A percentile compares a stretch with the other conserved stretches of the same genome.
Conservation (phyloP, 2,888 invertebrate genomes). For the Himalopsyche tibetana region DNA sequence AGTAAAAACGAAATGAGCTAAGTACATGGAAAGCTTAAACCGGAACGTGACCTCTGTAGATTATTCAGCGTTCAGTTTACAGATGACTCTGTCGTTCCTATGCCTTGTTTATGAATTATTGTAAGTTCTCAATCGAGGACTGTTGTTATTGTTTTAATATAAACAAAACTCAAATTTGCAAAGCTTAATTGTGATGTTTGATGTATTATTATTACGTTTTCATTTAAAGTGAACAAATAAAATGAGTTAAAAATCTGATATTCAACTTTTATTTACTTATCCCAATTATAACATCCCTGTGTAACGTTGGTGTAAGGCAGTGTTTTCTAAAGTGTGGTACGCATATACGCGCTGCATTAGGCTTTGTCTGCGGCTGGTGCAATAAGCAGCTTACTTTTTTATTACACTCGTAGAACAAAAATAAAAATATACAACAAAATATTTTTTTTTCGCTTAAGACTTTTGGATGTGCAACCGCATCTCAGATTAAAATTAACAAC, state of each 20-base stretch:
- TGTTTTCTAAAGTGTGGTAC: too few species aligned
- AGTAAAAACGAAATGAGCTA: not conserved
- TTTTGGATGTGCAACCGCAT: too few species aligned
- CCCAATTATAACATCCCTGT: not conserved
- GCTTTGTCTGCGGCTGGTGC: too few species aligned
- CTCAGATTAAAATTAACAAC: too few species aligned
- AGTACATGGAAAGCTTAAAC: constrained; percentile 22
- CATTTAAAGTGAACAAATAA: constrained; percentile 65
- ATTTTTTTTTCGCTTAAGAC: too few species aligned
- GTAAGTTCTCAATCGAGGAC: constrained; percentile 58
- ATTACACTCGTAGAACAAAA: too few species aligned
- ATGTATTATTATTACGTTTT: constrained; percentile 76
- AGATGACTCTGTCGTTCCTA: constrained; percentile 60
- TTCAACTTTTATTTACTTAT: not conserved
- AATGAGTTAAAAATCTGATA: constrained; percentile 67
- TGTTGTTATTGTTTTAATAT: constrained; percentile 64
- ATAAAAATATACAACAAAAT: too few species aligned
- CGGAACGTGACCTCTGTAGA: constrained; percentile 53
- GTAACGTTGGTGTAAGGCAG: too few species aligned
- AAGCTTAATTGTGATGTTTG: constrained; percentile 79
- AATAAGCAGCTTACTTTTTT: too few species aligned
- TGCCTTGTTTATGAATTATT: constrained; percentile 57
- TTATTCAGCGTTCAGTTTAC: constrained; percentile 48
- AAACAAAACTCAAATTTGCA: constrained; percentile 70
- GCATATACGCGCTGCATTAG: too few species aligned